phyloP scores from a whole-genome alignment of 1,140 invertebrate species.

The Colletes latitarsis region DNA sequence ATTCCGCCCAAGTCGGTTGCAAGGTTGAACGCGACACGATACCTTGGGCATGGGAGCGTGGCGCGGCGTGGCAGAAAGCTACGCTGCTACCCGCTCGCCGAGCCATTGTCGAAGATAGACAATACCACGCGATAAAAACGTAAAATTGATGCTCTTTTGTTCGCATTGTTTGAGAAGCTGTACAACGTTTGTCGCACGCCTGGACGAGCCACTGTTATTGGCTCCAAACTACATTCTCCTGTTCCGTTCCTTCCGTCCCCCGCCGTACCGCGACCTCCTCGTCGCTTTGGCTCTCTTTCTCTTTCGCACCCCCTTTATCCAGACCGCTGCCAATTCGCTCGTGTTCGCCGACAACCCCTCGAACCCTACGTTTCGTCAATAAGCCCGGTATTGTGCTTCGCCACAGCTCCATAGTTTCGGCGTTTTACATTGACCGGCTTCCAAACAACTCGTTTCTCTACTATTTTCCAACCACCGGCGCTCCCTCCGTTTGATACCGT shows the following conservation, averaged over 20 bases:
- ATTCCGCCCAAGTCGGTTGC: constrained; percentile 48
- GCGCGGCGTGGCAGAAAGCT: neutral
- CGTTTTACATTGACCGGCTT: constrained; percentile 36
- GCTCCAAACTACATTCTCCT: constrained; percentile 64
- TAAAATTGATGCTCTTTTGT: constrained; percentile 81
- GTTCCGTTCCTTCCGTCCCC: constrained; percentile 42
- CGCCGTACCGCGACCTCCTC: constrained; percentile 42
- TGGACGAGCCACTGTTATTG: constrained; percentile 76
- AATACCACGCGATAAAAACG: constrained; percentile 80
- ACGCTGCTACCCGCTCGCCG: constrained; percentile 55
- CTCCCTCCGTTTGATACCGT: neutral
- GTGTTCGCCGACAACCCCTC: constrained; percentile 16
- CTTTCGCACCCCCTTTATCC: constrained; percentile 5
- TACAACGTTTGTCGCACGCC: constrained; percentile 77
- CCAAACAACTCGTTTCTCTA: neutral
- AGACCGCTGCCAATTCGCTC: constrained; percentile 6
- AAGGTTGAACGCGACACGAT: constrained; percentile 37
- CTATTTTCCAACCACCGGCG: constrained; percentile 4
- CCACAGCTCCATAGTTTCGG: constrained; percentile 34
- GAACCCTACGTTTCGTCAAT: constrained; percentile 47
- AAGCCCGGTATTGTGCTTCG: constrained; percentile 42
- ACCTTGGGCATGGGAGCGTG: constrained; percentile 25
- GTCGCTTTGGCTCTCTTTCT: constrained; percentile 44
- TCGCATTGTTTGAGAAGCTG: constrained; percentile 77
- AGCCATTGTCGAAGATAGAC: constrained; percentile 78